Base-by-base conservation (phyloP, 2,888 invertebrate genomes). In the Thalpophila matura region DNA sequence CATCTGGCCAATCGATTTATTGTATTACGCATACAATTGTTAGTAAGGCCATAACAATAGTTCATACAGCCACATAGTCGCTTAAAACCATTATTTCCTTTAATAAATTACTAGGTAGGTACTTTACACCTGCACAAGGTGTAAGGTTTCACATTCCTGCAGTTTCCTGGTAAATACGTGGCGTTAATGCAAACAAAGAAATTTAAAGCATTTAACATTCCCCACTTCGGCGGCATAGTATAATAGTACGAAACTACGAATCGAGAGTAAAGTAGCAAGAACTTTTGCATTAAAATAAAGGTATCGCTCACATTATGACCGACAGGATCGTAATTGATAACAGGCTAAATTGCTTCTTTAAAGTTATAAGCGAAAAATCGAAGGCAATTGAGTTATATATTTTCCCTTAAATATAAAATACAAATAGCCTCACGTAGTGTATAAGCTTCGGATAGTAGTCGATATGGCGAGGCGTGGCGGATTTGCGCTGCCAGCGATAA, bases 151-250 rank as follows among this genome's bases (percentile, higher is more conserved):
- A 51, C 74, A 80, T 83, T 79, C 76, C 71, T 70, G 64, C 61
- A 63, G 62, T 80, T 84, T 82, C 82, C 83, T 83, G 79, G 77
- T 80, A 66, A 56, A 50, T 75, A 76, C 71, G 74, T 77, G 74
- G 76, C 68, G 68, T 62, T 74, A 72, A 70, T 61, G 49, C 69
- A 77, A 82, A 82, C 83, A 83, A 80, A 73, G 60, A 40, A 58
- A 57, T 69, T 74, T 69, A 38, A 20, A 62, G 20, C 43, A 38
- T 58, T 31, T 12, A 51, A 61, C 42, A 46, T 29, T 46, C 22
- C 24, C 24, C 18, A 20, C 22, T 37, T 12, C 9, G 20, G 20
- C 27, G 31, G 16, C n/a, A 12, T 6, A 29, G n/a, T 67, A 46
- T 35, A 37, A 38, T 46, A 43, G 37, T 22, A 27, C 14, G 26